Evolutionary conservation across 2,113 vertebrate species (phyloP), one percentile per base, ranked within the genome.

Genomic region (Rafetus swinhoei): DNA sequence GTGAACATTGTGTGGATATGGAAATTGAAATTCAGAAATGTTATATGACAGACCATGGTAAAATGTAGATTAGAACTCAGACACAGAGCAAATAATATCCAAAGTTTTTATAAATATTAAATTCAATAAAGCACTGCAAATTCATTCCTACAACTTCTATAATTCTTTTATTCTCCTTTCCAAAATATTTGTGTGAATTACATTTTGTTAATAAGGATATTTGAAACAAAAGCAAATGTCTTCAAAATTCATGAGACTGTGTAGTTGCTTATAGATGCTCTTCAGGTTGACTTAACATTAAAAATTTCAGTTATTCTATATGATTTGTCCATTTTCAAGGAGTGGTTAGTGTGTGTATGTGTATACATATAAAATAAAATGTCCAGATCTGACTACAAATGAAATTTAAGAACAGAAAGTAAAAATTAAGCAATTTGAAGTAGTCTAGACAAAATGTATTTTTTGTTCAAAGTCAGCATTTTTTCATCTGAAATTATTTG

Each of bases 201-300:
- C 69, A 74, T 1, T 32, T 3, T 1, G 1, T 32, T 89, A 88
- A 69, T 80, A 53, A 32, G 62, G 62, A 39, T 53, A 45, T 53
- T 74, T 81, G 74, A 89, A 84, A 83, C 76, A 82, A 86, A 9
- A 60, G 11, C 86, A 87, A 87, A 79, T 93, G 74, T 90, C 77
- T 53, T 27, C 24, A 79, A 87, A 79, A 35, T 85, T 91, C 52
- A 4, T 80, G 27, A 29, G 74, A 39, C 81, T 77, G 56, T 86
- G 62, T 87, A 54, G 88, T 92, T 86, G 24, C 19, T 56, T 80
- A 45, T 81, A 7, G 8, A 85, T 90, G 57, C 87, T 88, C 90
- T 53, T 69, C 32, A 69, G 62, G 32, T 32, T 69, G 62, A 69
- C 15, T 69, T 8, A 2, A 14, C n/a, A 69, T 69, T 65, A n/a